Conservation (phyloP, 1,140 invertebrate species). For the Phenacoccus solenopsis region DNA sequence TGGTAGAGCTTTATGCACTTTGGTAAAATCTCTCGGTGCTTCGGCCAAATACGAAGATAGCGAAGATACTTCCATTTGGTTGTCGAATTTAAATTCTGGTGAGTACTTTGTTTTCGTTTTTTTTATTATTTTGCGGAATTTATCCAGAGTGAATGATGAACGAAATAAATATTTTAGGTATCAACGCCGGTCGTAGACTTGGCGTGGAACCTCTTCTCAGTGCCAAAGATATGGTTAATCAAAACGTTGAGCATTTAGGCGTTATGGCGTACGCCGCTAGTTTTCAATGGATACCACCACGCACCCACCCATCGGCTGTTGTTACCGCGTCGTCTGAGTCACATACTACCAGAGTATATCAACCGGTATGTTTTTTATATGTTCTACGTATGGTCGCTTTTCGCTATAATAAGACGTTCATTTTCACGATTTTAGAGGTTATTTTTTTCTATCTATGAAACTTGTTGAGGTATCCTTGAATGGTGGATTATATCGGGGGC, state of each 20-base stretch:
- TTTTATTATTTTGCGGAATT: not conserved
- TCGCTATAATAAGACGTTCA: not conserved
- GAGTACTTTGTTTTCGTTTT: constrained; percentile 7
- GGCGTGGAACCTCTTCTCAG: constrained; percentile 80
- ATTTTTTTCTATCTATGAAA: no score
- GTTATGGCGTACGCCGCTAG: constrained; percentile 89
- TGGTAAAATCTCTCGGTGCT: constrained; percentile 77
- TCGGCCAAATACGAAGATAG: constrained; percentile 65
- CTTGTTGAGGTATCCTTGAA: not conserved
- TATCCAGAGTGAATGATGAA: no score
- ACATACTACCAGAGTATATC: constrained; percentile 66
- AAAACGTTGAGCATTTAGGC: constrained; percentile 85
- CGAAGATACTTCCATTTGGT: constrained; percentile 59
- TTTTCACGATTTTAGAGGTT: not conserved
- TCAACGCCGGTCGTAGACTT: constrained; percentile 46
- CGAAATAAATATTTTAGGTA: constrained; percentile 35
- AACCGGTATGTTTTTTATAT: constrained; percentile 47
- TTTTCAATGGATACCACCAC: constrained; percentile 74
- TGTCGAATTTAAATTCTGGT: constrained; percentile 66
- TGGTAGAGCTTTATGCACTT: constrained; percentile 68
- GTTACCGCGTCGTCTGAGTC: constrained; percentile 60
- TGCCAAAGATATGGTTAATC: constrained; percentile 86
- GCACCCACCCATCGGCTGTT: constrained; percentile 64
- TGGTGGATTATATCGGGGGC: not conserved
- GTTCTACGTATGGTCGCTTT: not conserved